Percentiles rank a stretch among this genome's conserved stretches.
Conservation (phyloP, 2,888 invertebrate genomes). For the Eueremaeus valkanovi region DNA sequence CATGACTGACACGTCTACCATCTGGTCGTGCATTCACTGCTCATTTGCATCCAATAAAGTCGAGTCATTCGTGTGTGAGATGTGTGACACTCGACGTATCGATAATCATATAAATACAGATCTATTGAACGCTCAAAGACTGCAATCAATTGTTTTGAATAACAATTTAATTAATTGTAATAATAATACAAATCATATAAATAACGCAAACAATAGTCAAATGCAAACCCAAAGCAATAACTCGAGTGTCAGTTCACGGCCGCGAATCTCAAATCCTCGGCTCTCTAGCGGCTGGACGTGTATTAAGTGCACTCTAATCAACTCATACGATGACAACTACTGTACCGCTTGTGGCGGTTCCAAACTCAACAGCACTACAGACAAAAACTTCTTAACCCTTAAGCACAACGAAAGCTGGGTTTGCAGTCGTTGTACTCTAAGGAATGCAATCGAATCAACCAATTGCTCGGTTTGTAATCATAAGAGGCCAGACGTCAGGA, state of each 20-base stretch:
- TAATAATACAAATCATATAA: no score
- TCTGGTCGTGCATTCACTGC: slow-evolving; percentile 80
- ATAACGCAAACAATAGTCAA: neutral
- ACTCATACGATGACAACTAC: slow-evolving; percentile 64
- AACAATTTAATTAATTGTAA: slow-evolving; percentile 11
- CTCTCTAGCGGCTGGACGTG: slow-evolving; percentile 68
- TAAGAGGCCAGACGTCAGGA: slow-evolving; percentile 2
- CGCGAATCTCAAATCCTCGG: neutral
- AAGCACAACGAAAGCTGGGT: slow-evolving; percentile 61
- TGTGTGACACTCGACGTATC: slow-evolving; percentile 62
- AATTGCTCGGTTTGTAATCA: slow-evolving; percentile 49
- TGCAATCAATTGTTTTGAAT: slow-evolving; percentile 38
- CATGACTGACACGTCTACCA: neutral
- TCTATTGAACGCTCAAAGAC: slow-evolving; percentile 28
- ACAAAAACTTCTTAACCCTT: slow-evolving; percentile 64
- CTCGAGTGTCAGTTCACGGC: neutral
- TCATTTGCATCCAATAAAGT: slow-evolving; percentile 81
- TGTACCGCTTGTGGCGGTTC: slow-evolving; percentile 87
- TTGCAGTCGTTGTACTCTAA: slow-evolving; percentile 72
- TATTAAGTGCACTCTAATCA: slow-evolving; percentile 78
- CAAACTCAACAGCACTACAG: slow-evolving; percentile 64
- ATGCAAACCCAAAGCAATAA: neutral
- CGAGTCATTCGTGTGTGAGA: slow-evolving; percentile 73
- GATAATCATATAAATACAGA: slow-evolving; percentile 32
- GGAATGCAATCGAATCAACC: slow-evolving; percentile 47